Evolutionary conservation across 1,140 invertebrate species (phyloP).

Genomic region (Hyphantria cunea): DNA sequence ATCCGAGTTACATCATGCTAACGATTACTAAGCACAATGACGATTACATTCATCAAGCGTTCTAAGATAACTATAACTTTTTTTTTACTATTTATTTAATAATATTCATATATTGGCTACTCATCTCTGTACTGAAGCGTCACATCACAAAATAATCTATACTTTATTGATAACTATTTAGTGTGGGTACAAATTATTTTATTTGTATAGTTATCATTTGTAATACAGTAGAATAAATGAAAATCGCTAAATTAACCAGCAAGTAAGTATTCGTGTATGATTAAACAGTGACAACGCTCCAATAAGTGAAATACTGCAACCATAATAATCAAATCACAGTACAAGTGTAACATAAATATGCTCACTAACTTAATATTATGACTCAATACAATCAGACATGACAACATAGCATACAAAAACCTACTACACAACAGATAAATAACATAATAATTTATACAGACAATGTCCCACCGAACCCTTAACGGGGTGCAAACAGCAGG

Average conservation of each 20-base stretch:
- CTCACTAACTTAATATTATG: slow-evolving; percentile 73
- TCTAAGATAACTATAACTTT: slow-evolving; percentile 72
- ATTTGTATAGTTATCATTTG: too few species aligned
- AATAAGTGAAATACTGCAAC: slow-evolving; percentile 69
- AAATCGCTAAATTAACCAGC: too few species aligned
- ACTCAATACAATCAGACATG: slow-evolving; percentile 68
- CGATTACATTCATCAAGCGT: slow-evolving; percentile 77
- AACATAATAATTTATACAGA: slow-evolving; percentile 43
- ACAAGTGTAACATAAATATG: slow-evolving; percentile 74
- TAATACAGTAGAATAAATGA: too few species aligned
- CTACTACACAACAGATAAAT: slow-evolving; percentile 54
- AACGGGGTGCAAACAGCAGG: too few species aligned
- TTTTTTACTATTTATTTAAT: slow-evolving; percentile 59
- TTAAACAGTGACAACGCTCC: slow-evolving; percentile 46
- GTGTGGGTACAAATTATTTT: slow-evolving; percentile 10
- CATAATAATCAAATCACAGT: slow-evolving; percentile 77
- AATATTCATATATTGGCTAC: slow-evolving; percentile 69
- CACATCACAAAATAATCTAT: slow-evolving; percentile 61
- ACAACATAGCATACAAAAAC: slow-evolving; percentile 61
- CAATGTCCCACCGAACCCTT: slow-evolving; percentile 33
- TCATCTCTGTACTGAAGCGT: slow-evolving; percentile 72
- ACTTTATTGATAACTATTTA: slow-evolving; percentile 31
- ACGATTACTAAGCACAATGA: slow-evolving; percentile 79
- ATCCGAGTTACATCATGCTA: slow-evolving; percentile 74
- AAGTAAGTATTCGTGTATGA: slow-evolving; percentile 4